Conservation (phyloP, 37 sponge, comb jelly and placozoan species). For the Spongilla lacustris region DNA sequence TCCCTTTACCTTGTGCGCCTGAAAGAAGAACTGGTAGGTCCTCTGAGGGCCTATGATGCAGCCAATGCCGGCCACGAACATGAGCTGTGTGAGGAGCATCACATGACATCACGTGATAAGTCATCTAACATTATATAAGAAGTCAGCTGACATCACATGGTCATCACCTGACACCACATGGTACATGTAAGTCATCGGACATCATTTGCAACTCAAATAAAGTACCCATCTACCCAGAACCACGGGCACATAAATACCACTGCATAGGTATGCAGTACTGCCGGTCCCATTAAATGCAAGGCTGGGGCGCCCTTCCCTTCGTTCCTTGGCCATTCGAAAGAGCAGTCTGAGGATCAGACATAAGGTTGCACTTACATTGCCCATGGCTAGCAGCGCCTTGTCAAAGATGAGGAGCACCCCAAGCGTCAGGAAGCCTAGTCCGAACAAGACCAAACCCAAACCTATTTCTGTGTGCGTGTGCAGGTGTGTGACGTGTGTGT, state of each 20-base stretch:
- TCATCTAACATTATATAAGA: too few species aligned
- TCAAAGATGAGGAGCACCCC: constrained; percentile 94
- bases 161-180: background rate
- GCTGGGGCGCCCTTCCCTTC: too few species aligned
- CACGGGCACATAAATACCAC: too few species aligned
- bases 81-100: constrained; percentile 51
- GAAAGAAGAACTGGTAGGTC: constrained; percentile 96
- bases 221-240: too few species aligned
- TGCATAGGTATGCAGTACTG: too few species aligned
- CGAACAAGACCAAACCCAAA: constrained; percentile 89
- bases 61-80: constrained; percentile 91
- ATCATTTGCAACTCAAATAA: too few species aligned
- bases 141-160: background rate
- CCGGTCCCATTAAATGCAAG: too few species aligned
- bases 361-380: constrained; percentile 75
- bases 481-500: background rate
- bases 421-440: constrained; percentile 80
- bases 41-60: constrained; percentile 90
- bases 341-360: background rate
- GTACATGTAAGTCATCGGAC: too few species aligned
- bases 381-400: constrained; percentile 92
- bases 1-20: constrained; percentile 86
- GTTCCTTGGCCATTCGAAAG: background rate
- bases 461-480: constrained; percentile 77
- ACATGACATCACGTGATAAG: background rate